Percentiles rank a stretch among this genome's conserved stretches.
phyloP scores from a whole-genome alignment of 2,888 invertebrate species.

The Falcaria lacertinaria region DNA sequence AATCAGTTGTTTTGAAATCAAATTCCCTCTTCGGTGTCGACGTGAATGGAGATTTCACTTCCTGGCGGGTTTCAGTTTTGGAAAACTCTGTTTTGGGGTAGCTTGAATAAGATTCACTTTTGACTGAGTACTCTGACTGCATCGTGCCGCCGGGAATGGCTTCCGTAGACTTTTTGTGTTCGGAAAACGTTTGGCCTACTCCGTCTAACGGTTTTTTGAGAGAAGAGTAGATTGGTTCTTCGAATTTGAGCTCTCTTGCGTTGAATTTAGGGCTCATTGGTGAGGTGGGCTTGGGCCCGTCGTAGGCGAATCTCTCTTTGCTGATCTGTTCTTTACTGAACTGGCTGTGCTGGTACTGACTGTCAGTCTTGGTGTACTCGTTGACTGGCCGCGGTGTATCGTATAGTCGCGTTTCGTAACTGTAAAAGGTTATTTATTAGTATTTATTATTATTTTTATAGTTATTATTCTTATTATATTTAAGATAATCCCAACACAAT shows the following conservation, averaged over 20 bases:
- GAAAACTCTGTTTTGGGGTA: constrained; percentile 61
- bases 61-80: constrained; percentile 53
- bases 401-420: constrained; percentile 78
- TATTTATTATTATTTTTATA: constrained; percentile 7
- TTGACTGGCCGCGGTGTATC: constrained; percentile 70
- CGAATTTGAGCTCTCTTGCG: constrained; percentile 70
- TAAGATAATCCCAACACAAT: too few relatives aligned
- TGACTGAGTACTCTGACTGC: constrained; percentile 60
- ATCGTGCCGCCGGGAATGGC: constrained; percentile 67
- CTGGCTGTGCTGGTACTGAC: constrained; percentile 39
- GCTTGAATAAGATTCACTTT: constrained; percentile 65
- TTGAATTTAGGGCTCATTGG: constrained; percentile 74
- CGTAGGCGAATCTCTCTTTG: constrained; percentile 40
- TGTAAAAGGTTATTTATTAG: constrained; percentile 46
- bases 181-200: constrained; percentile 61
- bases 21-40: constrained; percentile 64
- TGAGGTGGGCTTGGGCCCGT: constrained; percentile 47
- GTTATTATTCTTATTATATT: too few relatives aligned
- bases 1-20: constrained; percentile 43
- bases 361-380: constrained; percentile 55
- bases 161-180: constrained; percentile 67
- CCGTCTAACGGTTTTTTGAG: constrained; percentile 65
- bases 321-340: constrained; percentile 46
- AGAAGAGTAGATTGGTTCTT: constrained; percentile 65
- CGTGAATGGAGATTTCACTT: constrained; percentile 61